A percentile compares a stretch with the other conserved stretches of the same genome.
phyloP scores from a whole-genome alignment of 2,113 vertebrate species.

The Nanorana parkeri region DNA sequence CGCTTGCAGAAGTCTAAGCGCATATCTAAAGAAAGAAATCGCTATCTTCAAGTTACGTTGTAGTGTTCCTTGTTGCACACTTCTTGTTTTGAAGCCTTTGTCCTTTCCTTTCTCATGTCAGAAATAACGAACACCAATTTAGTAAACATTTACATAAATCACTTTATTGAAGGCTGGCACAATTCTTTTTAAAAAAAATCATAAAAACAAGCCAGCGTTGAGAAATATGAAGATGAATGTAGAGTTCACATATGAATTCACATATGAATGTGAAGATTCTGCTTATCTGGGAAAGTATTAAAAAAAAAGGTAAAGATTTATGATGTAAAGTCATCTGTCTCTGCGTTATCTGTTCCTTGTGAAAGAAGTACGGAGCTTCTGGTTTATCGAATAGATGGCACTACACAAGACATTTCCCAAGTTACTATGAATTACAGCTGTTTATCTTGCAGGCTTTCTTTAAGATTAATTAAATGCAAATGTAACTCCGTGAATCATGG shows the following conservation, averaged over 20 bases:
- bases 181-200: constrained; percentile 64
- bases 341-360: constrained; percentile 71
- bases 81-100: not conserved
- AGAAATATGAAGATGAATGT: too few species aligned
- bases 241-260: too few species aligned
- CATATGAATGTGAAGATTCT: constrained; percentile 68
- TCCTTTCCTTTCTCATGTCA: not conserved
- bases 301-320: constrained; percentile 67
- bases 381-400: constrained; percentile 77
- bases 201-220: not conserved
- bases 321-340: constrained; percentile 65
- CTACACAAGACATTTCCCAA: constrained; percentile 73
- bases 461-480: constrained; percentile 89
- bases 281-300: constrained; percentile 72
- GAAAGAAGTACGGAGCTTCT: constrained; percentile 74
- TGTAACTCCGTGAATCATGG: constrained; percentile 79
- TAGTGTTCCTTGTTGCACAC: too few species aligned
- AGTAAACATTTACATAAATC: constrained; percentile 73
- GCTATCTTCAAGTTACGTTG: too few species aligned
- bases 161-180: constrained; percentile 73
- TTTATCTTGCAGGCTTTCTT: constrained; percentile 86
- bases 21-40: too few species aligned
- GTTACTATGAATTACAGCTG: constrained; percentile 83
- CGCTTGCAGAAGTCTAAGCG: too few species aligned
- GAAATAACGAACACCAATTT: constrained; percentile 59